Base-by-base conservation (phyloP, 2,113 vertebrate genomes). In the Myrmophylax atrothorax region DNA sequence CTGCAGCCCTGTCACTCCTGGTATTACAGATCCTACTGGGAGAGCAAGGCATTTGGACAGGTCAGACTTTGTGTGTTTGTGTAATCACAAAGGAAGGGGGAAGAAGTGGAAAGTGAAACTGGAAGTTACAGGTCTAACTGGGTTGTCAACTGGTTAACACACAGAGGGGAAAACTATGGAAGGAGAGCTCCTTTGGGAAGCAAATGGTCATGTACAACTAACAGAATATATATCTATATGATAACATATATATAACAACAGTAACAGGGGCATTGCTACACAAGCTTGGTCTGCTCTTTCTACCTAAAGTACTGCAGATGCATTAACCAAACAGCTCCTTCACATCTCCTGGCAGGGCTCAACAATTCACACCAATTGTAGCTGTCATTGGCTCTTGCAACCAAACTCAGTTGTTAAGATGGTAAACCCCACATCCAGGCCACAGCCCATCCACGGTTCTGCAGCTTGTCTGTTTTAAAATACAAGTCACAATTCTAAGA, bases 111-210 rank as follows among this genome's bases (percentile, higher is more conserved):
- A 84, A 74, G 59, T 25, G 62, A 94, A 15, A 40, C 29, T 44
- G 60, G 60, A 72, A 82, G 38, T 31, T 58, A 60, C 25, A 49
- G 56, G 37, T 68, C 17, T 74, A n/a, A 49, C 22, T 76, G 53
- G 24, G n/a, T n/a, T n/a, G n/a, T n/a, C n/a, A n/a, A n/a, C n/a
- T n/a, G n/a, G n/a, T n/a, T n/a, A n/a, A 47, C 20, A 35, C 5
- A 31, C 0, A 0, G 64, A 87, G 31, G 33, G 35, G 7, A 56
- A 73, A n/a, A 15, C 11, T 42, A 2, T 4, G 18, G 63, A 80
- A 81, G 37, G 18, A 64, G 14, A 88, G 33, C 77, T 79, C 33
- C 70, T 74, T 14, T 11, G 25, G 37, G 37, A 38, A 31, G 33
- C 24, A 91, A 60, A 87, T 6, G 2, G 11, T 8, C 10, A 37